Base-by-base conservation (phyloP, 2,888 invertebrate species). In the Tipula helvola region DNA sequence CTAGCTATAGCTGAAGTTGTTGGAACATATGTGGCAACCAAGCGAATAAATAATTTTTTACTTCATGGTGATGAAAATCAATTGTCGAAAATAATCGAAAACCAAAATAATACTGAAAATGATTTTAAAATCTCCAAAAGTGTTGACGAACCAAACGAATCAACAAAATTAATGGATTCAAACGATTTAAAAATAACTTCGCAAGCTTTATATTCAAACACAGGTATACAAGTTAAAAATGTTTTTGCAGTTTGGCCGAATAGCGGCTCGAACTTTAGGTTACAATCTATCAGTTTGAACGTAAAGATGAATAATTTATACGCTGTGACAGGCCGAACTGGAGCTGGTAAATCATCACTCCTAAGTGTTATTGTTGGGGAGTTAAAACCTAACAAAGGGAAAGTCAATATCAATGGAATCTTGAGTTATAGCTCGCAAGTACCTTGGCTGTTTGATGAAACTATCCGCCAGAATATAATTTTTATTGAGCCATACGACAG, bases 401-500 rank as follows among this genome's bases (percentile, higher is more conserved):
- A 89, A 36, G 89, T 94, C n/a, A 90, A 92, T 16, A 92, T 95
- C 0, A 91, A 92, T 39, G 97, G 97, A 3, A 92, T 91, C 85
- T 90, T 95, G 0, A 95, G 95, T 39, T 98, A 97, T 89, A 95
- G 96, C 0, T 93, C 96, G 57, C 97, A 97, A 89, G 95, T 97
- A 89, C 95, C 97, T 0, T 98, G 97, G 97, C 92, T 96, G 5
- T 96, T 96, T 89, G 94, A 91, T 92, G 94, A 95, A 39, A 96
- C 96, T 87, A 95, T 99, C 0, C 93, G 97, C 10, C 97, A 98
- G 89, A 99, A 99, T 91, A 97, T 99, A 88, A 91, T 98, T 1
- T 99, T 99, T 91, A 98, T 98, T 0, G 94, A 92, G 87, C 91
- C 91, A 93, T 89, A 92, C 94, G 88, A 95, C 94, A 94, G 95